Conservation (phyloP, 2,888 invertebrate species). For the Melanotus villosus region DNA sequence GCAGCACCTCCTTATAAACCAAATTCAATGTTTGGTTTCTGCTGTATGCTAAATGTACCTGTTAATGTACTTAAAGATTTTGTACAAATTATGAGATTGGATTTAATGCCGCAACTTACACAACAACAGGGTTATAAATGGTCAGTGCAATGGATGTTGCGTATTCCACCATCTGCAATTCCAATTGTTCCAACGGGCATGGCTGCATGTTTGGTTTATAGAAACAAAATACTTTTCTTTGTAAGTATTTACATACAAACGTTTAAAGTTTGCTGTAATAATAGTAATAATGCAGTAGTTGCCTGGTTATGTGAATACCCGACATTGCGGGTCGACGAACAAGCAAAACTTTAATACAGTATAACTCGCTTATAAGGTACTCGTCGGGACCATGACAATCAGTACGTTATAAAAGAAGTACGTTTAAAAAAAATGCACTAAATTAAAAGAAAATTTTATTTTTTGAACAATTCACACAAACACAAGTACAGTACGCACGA, state of each 20-base stretch:
- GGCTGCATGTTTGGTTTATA: slow-evolving; percentile 87
- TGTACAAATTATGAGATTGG: slow-evolving; percentile 86
- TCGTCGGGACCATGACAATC: no score
- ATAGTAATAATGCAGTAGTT: neutral
- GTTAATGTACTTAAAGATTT: slow-evolving; percentile 91
- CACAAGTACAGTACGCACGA: no score
- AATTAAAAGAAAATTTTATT: no score
- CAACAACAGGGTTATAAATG: slow-evolving; percentile 82
- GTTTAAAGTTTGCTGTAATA: no score
- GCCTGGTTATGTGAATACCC: no score
- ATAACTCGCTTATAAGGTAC: no score
- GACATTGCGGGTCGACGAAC: no score
- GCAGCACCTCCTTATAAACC: slow-evolving; percentile 93
- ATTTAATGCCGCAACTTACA: slow-evolving; percentile 74
- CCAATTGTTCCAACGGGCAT: slow-evolving; percentile 93
- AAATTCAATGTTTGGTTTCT: slow-evolving; percentile 89
- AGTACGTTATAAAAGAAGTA: no score
- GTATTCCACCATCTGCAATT: slow-evolving; percentile 90
- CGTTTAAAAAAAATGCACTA: no score
- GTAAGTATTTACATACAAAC: no score
- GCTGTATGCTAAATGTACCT: slow-evolving; percentile 87
- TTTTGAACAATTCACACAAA: no score
- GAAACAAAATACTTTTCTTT: slow-evolving; percentile 92
- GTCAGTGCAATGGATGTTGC: slow-evolving; percentile 92
- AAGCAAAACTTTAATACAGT: no score